Percentiles rank a stretch among this genome's conserved stretches.
phyloP scores from a whole-genome alignment of 1,140 invertebrate species.

The Nephila pilipes region DNA sequence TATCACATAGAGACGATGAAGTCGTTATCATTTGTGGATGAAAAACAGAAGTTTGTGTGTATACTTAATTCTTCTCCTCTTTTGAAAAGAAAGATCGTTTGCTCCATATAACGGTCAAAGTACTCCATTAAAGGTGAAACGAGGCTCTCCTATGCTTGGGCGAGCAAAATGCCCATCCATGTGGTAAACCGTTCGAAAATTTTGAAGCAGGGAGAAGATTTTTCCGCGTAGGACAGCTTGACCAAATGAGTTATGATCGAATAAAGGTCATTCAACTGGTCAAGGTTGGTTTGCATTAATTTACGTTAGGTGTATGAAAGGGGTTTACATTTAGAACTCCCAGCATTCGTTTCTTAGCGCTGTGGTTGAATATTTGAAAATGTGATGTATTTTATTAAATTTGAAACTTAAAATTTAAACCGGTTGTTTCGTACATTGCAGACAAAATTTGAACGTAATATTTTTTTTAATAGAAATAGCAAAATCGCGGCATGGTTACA shows the following conservation, averaged over 20 bases:
- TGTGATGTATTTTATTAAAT: too few species aligned
- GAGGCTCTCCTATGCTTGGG: background rate
- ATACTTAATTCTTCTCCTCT: background rate
- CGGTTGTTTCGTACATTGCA: too few species aligned
- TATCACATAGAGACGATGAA: background rate
- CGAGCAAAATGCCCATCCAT: background rate
- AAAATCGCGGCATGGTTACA: too few species aligned
- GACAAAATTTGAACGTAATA: too few species aligned
- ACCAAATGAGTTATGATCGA: conserved; percentile 8
- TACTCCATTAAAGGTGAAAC: background rate
- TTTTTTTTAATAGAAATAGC: too few species aligned
- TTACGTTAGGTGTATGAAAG: background rate
- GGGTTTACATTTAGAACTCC: too few species aligned
- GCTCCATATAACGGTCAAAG: conserved; percentile 9
- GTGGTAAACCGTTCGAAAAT: background rate
- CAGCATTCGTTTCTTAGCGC: too few species aligned
- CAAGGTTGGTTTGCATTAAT: background rate
- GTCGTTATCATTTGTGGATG: background rate
- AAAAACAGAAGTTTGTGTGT: background rate
- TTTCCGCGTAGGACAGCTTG: background rate
- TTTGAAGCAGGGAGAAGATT: background rate
- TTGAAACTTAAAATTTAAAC: too few species aligned
- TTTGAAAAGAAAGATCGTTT: background rate
- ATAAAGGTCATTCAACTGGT: conserved; percentile 2
- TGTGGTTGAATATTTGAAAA: too few species aligned